phyloP scores from a whole-genome alignment of 2,797 vertebrate species.

The Moxostoma hubbsi region DNA sequence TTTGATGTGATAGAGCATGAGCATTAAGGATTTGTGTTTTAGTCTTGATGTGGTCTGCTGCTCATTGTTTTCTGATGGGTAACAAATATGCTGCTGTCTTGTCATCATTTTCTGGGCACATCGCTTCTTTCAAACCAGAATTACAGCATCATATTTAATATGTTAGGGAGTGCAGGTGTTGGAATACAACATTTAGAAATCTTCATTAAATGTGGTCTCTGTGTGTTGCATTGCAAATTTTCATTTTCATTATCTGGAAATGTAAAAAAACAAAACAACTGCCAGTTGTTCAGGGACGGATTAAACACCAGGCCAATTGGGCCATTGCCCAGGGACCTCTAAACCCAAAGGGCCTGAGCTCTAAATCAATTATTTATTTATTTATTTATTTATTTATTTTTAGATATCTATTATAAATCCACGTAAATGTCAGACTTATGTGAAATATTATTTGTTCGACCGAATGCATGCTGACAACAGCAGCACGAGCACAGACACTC shows the following conservation, averaged over 20 bases:
- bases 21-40: constrained; percentile 23
- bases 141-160: constrained; percentile 4
- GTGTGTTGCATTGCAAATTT: not conserved
- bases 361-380: no score
- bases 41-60: not conserved
- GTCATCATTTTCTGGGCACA: not conserved
- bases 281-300: no score
- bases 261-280: not conserved
- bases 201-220: not conserved
- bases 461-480: no score
- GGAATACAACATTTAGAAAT: not conserved
- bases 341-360: no score
- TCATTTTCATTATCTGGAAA: constrained; percentile 30
- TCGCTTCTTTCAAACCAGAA: not conserved
- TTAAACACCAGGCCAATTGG: no score
- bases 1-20: constrained; percentile 12
- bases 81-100: constrained; percentile 15
- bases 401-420: no score
- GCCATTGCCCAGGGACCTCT: no score
- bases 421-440: no score
- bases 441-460: no score
- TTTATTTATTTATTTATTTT: no score
- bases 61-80: not conserved
- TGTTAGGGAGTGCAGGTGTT: constrained; percentile 13
- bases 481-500: no score